Evolutionary conservation across 2,888 invertebrate genomes (phyloP), one percentile per base, ranked within the genome.

Genomic region (Drosophila picticornis): DNA sequence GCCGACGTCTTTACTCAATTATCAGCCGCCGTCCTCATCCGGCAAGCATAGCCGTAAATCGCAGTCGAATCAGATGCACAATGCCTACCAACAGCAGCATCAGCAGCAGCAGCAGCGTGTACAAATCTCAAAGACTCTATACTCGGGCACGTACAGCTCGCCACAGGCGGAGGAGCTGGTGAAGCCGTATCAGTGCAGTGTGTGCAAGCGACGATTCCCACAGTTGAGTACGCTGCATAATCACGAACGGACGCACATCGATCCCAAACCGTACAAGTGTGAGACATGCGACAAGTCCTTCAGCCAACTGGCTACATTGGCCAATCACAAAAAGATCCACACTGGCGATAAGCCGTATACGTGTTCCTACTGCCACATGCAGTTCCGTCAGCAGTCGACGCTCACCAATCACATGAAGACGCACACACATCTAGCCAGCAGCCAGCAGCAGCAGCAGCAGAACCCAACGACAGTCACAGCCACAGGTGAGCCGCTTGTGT

Each of bases 361-460:
- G 79, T 92, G 92, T 86, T 89, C 90, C 85, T 92, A 91, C 78
- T 92, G 92, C 68, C 92, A 92, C 68, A 91, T 92, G 92, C 88
- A 92, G 82, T 92, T 92, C 85, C 92, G 92, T n/a, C 92, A 92
- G 82, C 92, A 92, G 86, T 91, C 91, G 81, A 92, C 92, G 68
- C 89, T 92, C 40, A 92, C 91, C 85, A 92, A 92, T 71, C 92
- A 92, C 83, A 90, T 92, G 89, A 92, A 92, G 91, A 91, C 92
- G 81, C 92, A 92, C 78, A 83, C 87, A 76, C 90, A 87, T 75
- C 86, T 84, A 56, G 86, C 91, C 86, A 79, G 80, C 72, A 88
- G 80, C 85, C 84, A 80, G 62, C 74, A 55, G 62, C 86, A 78
- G 83, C 81, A 84, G 85, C 55, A 56, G 55, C 56, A 56, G 56